Evolutionary conservation across 2,797 vertebrate genomes (phyloP).

Genomic region (Cryptoblepharus egeriae): DNA sequence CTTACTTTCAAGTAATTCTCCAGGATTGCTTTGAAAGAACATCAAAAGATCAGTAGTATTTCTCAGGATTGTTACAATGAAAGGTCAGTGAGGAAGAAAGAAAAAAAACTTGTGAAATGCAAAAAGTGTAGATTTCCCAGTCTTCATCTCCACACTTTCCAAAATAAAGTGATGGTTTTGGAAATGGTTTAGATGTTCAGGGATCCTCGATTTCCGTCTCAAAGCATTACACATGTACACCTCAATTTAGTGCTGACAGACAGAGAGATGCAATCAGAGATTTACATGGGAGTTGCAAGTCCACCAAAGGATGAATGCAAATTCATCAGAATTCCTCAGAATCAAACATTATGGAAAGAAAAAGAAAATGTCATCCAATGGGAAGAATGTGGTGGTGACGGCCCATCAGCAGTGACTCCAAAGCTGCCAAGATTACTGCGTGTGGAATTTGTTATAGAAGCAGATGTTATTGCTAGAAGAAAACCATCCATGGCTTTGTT

Average conservation of each 20-base stretch:
- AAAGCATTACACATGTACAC: slow-evolving; percentile 35
- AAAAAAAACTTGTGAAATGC: neutral
- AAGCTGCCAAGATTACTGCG: slow-evolving; percentile 53
- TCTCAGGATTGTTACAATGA: neutral
- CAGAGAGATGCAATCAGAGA: slow-evolving; percentile 38
- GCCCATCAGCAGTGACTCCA: slow-evolving; percentile 38
- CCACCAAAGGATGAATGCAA: slow-evolving; percentile 54
- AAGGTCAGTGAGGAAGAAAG: neutral
- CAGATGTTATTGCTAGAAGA: slow-evolving; percentile 52
- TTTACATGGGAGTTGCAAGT: slow-evolving; percentile 38
- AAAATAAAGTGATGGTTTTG: slow-evolving; percentile 14
- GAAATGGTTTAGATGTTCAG: neutral
- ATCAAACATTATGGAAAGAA: slow-evolving; percentile 59
- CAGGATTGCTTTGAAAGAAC: slow-evolving; percentile 15
- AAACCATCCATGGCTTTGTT: slow-evolving; percentile 34
- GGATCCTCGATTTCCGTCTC: slow-evolving; percentile 40
- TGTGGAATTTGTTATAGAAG: slow-evolving; percentile 49
- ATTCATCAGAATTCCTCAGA: slow-evolving; percentile 51
- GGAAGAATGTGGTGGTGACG: slow-evolving; percentile 56
- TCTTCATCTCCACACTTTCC: neutral
- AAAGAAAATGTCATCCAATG: slow-evolving; percentile 56
- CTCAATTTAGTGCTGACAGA: neutral
- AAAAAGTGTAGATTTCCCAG: slow-evolving; percentile 31
- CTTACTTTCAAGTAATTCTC: neutral
- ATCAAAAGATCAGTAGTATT: slow-evolving; percentile 18